phyloP scores from a whole-genome alignment of 2,888 invertebrate species.

The Cyaniris semiargus region DNA sequence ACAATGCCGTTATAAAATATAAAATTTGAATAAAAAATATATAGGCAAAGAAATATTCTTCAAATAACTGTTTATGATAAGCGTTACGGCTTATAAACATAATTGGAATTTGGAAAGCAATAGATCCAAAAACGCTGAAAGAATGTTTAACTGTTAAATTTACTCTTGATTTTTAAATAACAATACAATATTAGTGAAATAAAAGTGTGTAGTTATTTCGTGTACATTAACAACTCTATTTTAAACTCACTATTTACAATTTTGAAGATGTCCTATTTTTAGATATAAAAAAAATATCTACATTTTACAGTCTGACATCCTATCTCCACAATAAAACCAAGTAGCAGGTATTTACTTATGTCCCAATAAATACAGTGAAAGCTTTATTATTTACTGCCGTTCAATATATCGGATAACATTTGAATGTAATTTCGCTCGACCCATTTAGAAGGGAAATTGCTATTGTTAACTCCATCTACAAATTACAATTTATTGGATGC shows the following conservation, averaged over 20 bases:
- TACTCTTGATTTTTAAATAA: too few relatives aligned
- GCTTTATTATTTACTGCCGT: slow-evolving; percentile 19
- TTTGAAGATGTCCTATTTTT: too few relatives aligned
- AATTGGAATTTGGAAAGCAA: not conserved
- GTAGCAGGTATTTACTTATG: slow-evolving; percentile 3
- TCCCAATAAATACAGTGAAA: slow-evolving; percentile 8
- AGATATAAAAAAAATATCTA: too few relatives aligned
- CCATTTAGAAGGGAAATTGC: slow-evolving; percentile 18
- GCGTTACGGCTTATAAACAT: not conserved
- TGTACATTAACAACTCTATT: too few relatives aligned
- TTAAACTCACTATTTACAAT: too few relatives aligned
- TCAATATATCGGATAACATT: slow-evolving; percentile 25
- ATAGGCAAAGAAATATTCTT: not conserved
- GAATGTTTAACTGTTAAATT: not conserved
- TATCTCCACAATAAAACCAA: not conserved
- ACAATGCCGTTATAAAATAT: not conserved
- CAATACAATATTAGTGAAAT: too few relatives aligned
- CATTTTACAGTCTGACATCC: not conserved
- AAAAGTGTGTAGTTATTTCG: too few relatives aligned
- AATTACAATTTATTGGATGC: slow-evolving; percentile 31
- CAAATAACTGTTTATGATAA: not conserved
- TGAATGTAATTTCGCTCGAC: slow-evolving; percentile 19
- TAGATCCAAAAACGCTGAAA: not conserved
- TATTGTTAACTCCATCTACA: slow-evolving; percentile 26
- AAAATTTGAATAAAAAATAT: not conserved